A percentile compares a stretch with the other conserved stretches of the same genome.
Evolutionary conservation across 1,140 invertebrate species (phyloP).

Genomic region (Drosophila littoralis): DNA sequence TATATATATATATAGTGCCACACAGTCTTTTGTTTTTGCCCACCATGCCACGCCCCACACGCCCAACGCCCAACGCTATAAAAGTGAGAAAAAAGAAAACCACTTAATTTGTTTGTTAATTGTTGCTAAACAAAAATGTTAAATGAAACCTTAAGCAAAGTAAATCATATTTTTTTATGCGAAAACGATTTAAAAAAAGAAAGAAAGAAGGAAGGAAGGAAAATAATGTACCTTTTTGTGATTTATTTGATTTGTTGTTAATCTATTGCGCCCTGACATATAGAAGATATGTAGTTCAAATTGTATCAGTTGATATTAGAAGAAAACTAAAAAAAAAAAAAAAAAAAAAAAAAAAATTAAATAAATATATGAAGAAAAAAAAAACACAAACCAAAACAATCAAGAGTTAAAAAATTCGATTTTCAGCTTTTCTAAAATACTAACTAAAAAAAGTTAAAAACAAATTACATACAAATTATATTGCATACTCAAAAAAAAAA

Average conservation of each 20-base stretch:
- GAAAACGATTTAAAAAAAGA: slow-evolving; percentile 11
- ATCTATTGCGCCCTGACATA: slow-evolving; percentile 33
- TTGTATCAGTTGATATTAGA: slow-evolving; percentile 42
- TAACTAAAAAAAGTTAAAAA: slow-evolving; percentile 28
- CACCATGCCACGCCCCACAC: slow-evolving; percentile 25
- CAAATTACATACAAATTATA: slow-evolving; percentile 45
- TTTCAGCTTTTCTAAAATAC: slow-evolving; percentile 46
- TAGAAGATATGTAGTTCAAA: slow-evolving; percentile 48
- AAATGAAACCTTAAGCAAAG: slow-evolving; percentile 46
- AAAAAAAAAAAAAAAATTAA: slow-evolving; percentile 18
- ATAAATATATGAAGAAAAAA: slow-evolving; percentile 10
- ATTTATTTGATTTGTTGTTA: slow-evolving; percentile 54
- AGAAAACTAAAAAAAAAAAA: slow-evolving; percentile 15
- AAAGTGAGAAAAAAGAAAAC: slow-evolving; percentile 2
- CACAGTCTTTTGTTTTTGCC: slow-evolving; percentile 25
- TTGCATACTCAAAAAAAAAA: slow-evolving; percentile 32
- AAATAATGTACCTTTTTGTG: slow-evolving; percentile 63
- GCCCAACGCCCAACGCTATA: slow-evolving; percentile 42
- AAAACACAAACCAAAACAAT: slow-evolving; percentile 37
- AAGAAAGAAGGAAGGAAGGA: slow-evolving; percentile 18
- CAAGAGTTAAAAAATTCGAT: slow-evolving; percentile 47
- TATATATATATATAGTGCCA: slow-evolving; percentile 17
- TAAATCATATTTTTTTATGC: slow-evolving; percentile 43
- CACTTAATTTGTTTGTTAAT: slow-evolving; percentile 72
- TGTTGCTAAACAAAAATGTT: slow-evolving; percentile 57